These are phyloP conservation scores for Cotesia glomerata DNA, from an alignment of 1,140 invertebrate species.

Conservation along the genomic window DNA sequence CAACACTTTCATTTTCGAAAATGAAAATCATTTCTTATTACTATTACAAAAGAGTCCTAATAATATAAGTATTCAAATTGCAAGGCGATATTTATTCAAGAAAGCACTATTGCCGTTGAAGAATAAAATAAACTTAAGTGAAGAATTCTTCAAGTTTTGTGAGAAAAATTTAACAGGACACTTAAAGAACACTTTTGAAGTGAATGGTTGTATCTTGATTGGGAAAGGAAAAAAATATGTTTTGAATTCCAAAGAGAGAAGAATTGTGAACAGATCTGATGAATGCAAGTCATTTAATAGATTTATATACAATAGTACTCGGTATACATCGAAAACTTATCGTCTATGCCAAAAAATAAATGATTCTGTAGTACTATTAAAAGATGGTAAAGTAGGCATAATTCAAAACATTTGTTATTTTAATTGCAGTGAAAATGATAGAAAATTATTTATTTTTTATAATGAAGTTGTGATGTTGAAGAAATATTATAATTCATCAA, in stretches of 20 bases:
- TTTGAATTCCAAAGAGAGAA: not conserved
- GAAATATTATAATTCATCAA: not conserved
- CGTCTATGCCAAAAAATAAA: not conserved
- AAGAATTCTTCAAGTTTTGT: not conserved
- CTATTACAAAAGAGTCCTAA: slow-evolving; percentile 13
- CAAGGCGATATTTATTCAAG: slow-evolving; percentile 1
- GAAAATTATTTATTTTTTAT: slow-evolving; percentile 2
- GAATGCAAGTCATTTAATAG: not conserved
- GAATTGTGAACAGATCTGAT: not conserved
- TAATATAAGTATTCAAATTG: slow-evolving; percentile 10
- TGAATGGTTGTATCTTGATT: slow-evolving; percentile 1
- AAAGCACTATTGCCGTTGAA: not conserved
- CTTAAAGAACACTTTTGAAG: not conserved
- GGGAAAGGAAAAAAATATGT: slow-evolving; percentile 12
- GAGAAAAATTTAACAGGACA: not conserved
- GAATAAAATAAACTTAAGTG: not conserved
- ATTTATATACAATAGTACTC: not conserved
- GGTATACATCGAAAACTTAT: slow-evolving; percentile 7
- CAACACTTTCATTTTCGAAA: slow-evolving; percentile 19
- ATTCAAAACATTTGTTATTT: slow-evolving; percentile 15
- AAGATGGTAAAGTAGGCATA: slow-evolving; percentile 2
- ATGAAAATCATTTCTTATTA: slow-evolving; percentile 11
- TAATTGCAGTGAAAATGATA: not conserved
- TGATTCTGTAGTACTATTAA: slow-evolving; percentile 10
- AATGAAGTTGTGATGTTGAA: not conserved